phyloP scores from a whole-genome alignment of 2,888 invertebrate species.

The Harpalus rufipes region DNA sequence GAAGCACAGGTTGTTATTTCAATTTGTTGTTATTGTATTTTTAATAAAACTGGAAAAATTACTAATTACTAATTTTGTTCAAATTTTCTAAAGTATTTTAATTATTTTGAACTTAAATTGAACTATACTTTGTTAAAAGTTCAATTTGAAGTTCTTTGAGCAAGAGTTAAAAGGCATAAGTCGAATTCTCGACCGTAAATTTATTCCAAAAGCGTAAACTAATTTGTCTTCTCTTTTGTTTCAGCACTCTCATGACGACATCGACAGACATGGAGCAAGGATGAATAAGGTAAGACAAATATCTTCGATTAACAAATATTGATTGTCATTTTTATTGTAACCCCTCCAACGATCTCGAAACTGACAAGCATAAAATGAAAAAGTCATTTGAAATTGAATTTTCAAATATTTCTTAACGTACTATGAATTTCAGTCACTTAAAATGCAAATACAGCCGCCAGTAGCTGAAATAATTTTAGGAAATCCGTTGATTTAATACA shows the following conservation, averaged over 20 bases:
- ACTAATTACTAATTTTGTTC: too few species aligned
- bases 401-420: background rate
- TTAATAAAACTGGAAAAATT: too few species aligned
- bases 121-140: too few species aligned
- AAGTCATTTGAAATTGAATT: slow-evolving; percentile 33
- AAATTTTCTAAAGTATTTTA: too few species aligned
- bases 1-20: slow-evolving; percentile 70
- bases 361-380: slow-evolving; percentile 15
- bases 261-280: slow-evolving; percentile 76
- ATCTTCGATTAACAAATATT: slow-evolving; percentile 31
- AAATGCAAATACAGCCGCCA: background rate
- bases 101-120: too few species aligned
- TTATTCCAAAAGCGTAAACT: slow-evolving; percentile 11
- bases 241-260: slow-evolving; percentile 78
- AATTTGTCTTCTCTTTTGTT: slow-evolving; percentile 73
- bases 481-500: background rate
- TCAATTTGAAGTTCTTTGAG: too few species aligned
- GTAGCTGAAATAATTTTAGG: background rate
- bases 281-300: slow-evolving; percentile 76
- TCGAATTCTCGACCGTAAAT: background rate
- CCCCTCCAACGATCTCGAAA: background rate
- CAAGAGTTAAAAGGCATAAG: background rate
- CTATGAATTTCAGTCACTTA: background rate
- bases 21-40: too few species aligned
- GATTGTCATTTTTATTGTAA: slow-evolving; percentile 27